Percentiles rank a stretch among this genome's conserved stretches.
Evolutionary conservation across 92 coral and sea anemone genomes (phyloP).

Genomic region (Phenganax subtilis): DNA sequence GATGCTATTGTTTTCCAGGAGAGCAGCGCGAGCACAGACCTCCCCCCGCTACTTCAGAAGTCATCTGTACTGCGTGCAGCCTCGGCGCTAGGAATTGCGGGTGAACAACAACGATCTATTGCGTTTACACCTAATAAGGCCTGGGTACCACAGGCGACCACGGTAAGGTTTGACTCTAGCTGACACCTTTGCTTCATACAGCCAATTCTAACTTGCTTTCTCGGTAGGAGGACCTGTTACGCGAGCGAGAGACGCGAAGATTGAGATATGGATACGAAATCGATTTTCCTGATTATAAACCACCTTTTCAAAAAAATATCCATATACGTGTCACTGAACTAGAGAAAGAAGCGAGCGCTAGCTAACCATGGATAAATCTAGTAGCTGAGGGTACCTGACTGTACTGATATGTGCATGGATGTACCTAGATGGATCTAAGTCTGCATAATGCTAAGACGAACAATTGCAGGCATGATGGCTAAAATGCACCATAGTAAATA

Average conservation of each 20-base stretch:
- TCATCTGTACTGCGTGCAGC: constrained; percentile 99
- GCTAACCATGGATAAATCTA: constrained; percentile 22
- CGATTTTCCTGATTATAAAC: constrained; percentile 86
- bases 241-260: constrained; percentile 72
- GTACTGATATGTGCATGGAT: too few species aligned
- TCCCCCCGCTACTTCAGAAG: constrained; percentile 61
- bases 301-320: constrained; percentile 86
- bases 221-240: constrained; percentile 74
- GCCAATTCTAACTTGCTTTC: neutral
- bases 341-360: constrained; percentile 69
- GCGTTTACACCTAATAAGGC: constrained; percentile 88
- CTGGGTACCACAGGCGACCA: constrained; percentile 89
- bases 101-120: constrained; percentile 81
- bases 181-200: neutral
- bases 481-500: too few species aligned
- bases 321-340: constrained; percentile 63
- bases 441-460: too few species aligned
- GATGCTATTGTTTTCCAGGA: constrained; percentile 33
- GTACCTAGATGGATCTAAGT: too few species aligned
- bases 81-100: constrained; percentile 87
- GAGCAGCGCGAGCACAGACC: constrained; percentile 36
- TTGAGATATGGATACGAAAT: constrained; percentile 78
- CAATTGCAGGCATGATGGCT: too few species aligned
- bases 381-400: neutral
- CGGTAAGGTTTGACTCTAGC: constrained; percentile 53